phyloP scores from a whole-genome alignment of 2,888 invertebrate genomes.

The Heliconius ismenius region DNA sequence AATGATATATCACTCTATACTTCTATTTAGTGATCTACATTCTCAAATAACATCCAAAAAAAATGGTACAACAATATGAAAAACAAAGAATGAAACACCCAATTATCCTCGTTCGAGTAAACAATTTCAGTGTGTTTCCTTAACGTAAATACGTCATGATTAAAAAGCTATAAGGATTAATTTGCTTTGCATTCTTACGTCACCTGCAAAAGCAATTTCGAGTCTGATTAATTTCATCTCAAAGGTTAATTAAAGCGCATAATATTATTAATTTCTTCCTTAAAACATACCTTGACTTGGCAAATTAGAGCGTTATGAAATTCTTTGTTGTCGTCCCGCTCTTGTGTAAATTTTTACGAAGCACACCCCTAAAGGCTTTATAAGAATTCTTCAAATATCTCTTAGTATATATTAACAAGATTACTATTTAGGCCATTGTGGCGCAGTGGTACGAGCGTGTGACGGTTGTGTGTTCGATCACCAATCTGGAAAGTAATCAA shows the following conservation, averaged over 20 bases:
- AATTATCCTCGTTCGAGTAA: constrained; percentile 21
- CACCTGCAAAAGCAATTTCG: constrained; percentile 43
- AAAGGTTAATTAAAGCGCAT: constrained; percentile 46
- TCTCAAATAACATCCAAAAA: neutral
- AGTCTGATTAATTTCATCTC: constrained; percentile 43
- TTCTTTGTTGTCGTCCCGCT: constrained; percentile 43
- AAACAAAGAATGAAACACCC: constrained; percentile 2
- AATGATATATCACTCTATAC: neutral
- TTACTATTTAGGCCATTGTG: too few relatives aligned
- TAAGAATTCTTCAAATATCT: constrained; percentile 5
- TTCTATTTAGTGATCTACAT: neutral
- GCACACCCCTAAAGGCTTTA: constrained; percentile 23
- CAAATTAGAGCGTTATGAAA: constrained; percentile 43
- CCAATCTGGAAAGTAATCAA: too few relatives aligned
- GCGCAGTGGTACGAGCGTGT: too few relatives aligned
- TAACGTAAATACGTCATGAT: constrained; percentile 30
- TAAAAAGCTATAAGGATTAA: constrained; percentile 36
- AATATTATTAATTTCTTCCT: constrained; percentile 46
- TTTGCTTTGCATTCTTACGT: constrained; percentile 37
- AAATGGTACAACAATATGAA: constrained; percentile 3
- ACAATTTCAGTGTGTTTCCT: constrained; percentile 17
- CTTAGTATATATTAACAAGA: neutral
- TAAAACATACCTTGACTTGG: constrained; percentile 39
- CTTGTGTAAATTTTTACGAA: constrained; percentile 39
- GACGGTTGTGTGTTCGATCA: too few relatives aligned